phyloP scores from a whole-genome alignment of 1,140 invertebrate genomes.

The Nymphalis io region DNA sequence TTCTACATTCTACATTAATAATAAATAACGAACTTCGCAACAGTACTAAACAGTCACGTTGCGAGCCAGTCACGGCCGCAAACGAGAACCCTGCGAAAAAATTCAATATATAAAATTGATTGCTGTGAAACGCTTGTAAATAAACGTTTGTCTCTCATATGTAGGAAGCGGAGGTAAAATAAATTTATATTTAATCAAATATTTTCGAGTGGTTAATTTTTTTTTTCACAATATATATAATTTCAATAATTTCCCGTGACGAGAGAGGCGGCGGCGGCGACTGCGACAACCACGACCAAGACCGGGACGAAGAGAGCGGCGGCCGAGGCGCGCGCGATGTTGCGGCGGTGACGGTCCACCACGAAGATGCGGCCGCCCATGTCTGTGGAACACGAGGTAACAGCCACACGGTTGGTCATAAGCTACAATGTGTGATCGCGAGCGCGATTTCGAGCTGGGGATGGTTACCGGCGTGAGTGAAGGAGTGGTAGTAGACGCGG shows the following conservation, averaged over 20 bases:
- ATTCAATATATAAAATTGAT: too few relatives aligned
- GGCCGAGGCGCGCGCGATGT: constrained; percentile 44
- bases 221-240: neutral
- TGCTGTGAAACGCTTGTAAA: too few relatives aligned
- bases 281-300: neutral
- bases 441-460: too few relatives aligned
- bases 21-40: neutral
- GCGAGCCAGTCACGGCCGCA: too few relatives aligned
- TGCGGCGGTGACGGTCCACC: constrained; percentile 64
- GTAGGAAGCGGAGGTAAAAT: too few relatives aligned
- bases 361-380: constrained; percentile 71
- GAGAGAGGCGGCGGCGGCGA: constrained; percentile 5
- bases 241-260: neutral
- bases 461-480: constrained; percentile 85
- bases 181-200: too few relatives aligned
- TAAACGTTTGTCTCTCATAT: too few relatives aligned
- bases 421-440: too few relatives aligned
- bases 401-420: neutral
- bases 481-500: constrained; percentile 96
- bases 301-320: neutral
- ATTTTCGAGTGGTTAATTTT: too few relatives aligned
- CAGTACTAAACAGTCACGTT: too few relatives aligned
- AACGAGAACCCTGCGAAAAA: neutral
- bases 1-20: neutral
- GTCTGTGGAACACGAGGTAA: constrained; percentile 33